phyloP scores from a whole-genome alignment of 2,797 vertebrate genomes.

The Brachymystax lenok region DNA sequence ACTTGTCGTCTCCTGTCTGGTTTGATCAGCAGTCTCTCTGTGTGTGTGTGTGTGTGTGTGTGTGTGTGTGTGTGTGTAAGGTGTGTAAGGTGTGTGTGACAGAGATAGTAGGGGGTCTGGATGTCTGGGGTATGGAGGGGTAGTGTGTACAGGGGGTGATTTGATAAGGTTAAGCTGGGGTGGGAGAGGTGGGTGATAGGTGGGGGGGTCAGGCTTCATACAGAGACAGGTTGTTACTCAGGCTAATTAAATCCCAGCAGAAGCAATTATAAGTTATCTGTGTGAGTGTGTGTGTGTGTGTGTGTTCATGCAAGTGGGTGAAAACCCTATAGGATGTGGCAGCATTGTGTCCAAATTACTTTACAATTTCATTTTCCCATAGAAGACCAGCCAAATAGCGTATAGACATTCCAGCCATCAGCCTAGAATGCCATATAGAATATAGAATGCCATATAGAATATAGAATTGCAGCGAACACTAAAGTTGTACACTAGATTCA shows the following conservation, averaged over 20 bases:
- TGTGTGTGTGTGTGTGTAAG: constrained; percentile 1
- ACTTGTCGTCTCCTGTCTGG: constrained; percentile 83
- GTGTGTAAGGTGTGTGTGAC: neutral
- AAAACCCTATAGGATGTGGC: too few species aligned
- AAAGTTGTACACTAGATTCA: too few species aligned
- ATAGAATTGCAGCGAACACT: too few species aligned
- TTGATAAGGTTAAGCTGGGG: constrained; percentile 63
- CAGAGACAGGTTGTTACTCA: constrained; percentile 86
- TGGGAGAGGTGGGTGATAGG: constrained; percentile 30
- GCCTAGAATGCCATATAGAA: too few species aligned
- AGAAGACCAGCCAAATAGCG: neutral
- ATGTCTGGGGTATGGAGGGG: neutral
- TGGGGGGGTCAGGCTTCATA: constrained; percentile 80
- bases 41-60: constrained; percentile 7
- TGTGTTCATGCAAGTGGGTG: neutral
- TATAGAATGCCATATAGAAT: too few species aligned
- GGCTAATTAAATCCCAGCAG: constrained; percentile 92
- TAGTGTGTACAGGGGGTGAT: constrained; percentile 22
- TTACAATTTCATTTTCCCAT: neutral
- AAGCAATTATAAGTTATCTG: constrained; percentile 86
- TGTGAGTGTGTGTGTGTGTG: neutral
- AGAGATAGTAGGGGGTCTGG: neutral
- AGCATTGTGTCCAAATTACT: neutral
- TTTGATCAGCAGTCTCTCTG: constrained; percentile 76
- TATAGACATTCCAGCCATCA: too few species aligned